A percentile compares a stretch with the other conserved stretches of the same genome.
phyloP scores from a whole-genome alignment of 2,797 vertebrate species.

The Rhinella marina region DNA sequence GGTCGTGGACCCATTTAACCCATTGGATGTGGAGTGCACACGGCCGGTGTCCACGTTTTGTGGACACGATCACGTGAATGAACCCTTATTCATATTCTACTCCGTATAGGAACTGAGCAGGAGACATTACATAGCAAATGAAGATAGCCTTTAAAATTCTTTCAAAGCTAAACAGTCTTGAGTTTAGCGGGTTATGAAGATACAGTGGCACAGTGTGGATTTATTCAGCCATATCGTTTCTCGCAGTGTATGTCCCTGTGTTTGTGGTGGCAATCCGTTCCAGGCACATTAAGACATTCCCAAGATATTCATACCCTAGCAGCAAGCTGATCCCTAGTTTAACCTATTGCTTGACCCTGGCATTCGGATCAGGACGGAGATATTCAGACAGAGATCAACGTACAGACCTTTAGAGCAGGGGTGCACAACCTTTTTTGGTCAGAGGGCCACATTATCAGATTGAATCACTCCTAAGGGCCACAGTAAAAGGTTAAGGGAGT shows the following conservation, averaged over 20 bases:
- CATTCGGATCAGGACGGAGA: not conserved
- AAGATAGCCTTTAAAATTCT: not conserved
- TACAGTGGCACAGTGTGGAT: not conserved
- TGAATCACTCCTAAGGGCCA: too few species aligned
- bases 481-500: too few species aligned
- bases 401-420: not conserved
- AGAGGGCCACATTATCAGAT: too few species aligned
- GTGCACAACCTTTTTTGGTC: too few species aligned
- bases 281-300: not conserved
- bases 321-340: not conserved
- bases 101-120: too few species aligned
- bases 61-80: too few species aligned
- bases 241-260: not conserved
- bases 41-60: too few species aligned
- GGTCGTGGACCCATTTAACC: too few species aligned
- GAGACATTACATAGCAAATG: not conserved
- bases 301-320: not conserved
- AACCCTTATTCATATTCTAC: too few species aligned
- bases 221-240: not conserved
- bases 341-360: not conserved
- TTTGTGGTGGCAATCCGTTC: not conserved
- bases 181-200: not conserved
- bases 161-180: not conserved
- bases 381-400: constrained; percentile 10
- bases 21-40: too few species aligned